Conservation (phyloP, 92 coral and sea anemone species). For the Epizoanthus ramosus region DNA sequence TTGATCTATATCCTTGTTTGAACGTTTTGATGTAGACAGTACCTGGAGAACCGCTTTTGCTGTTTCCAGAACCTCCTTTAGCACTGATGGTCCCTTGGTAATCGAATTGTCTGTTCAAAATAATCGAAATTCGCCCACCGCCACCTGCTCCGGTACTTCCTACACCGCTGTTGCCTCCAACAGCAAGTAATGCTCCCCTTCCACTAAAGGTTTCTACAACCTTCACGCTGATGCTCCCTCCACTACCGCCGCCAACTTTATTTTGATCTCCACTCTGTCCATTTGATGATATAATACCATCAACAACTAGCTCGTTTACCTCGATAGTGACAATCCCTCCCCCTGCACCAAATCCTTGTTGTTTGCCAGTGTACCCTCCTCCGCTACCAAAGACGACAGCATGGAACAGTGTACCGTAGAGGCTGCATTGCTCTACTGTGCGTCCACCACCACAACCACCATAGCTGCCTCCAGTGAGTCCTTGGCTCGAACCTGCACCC, state of each 20-base stretch:
- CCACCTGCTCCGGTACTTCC: constrained; percentile 56
- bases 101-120: constrained; percentile 20
- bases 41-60: constrained; percentile 63
- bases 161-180: constrained; percentile 46
- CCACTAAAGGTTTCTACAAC: constrained; percentile 44
- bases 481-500: constrained; percentile 51
- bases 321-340: constrained; percentile 64
- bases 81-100: constrained; percentile 53
- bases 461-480: constrained; percentile 61
- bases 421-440: constrained; percentile 38
- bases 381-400: constrained; percentile 64
- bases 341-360: constrained; percentile 51
- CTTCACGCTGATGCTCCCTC: constrained; percentile 58
- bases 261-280: constrained; percentile 46
- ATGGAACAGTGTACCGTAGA: constrained; percentile 64
- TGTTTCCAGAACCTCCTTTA: constrained; percentile 55
- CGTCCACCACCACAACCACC: constrained; percentile 74
- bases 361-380: constrained; percentile 51
- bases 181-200: constrained; percentile 50
- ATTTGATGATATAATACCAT: constrained; percentile 58
- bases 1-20: constrained; percentile 46
- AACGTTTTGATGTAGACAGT: constrained; percentile 57
- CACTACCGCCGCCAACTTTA: constrained; percentile 67
- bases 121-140: constrained; percentile 58
- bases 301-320: constrained; percentile 25